These are phyloP conservation scores for Geophilus truncorum DNA, from an alignment of 2,888 invertebrate genomes.

Conservation along the genomic window DNA sequence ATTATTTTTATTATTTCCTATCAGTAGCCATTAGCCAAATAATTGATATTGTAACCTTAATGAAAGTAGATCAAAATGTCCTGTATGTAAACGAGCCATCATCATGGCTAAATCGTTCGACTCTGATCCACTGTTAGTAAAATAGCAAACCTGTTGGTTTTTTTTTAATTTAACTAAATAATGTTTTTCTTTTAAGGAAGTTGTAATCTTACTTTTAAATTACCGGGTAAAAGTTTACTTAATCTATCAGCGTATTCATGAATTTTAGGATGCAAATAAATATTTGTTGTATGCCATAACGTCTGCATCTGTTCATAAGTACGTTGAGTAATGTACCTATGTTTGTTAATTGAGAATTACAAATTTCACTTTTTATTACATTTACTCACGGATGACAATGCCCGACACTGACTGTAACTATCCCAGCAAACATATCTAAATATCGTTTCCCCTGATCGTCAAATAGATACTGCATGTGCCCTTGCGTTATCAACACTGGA, in stretches of 20 bases:
- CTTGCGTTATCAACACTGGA: slow-evolving; percentile 77
- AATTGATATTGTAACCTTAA: no score
- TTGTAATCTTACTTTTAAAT: slow-evolving; percentile 72
- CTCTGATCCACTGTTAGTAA: slow-evolving; percentile 95
- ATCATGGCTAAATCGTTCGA: slow-evolving; percentile 91
- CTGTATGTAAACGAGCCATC: slow-evolving; percentile 79
- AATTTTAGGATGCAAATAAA: slow-evolving; percentile 83
- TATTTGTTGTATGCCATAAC: slow-evolving; percentile 87
- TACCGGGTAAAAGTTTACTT: slow-evolving; percentile 71
- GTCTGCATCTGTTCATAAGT: slow-evolving; percentile 70
- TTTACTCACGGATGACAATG: slow-evolving; percentile 92
- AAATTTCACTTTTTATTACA: background rate
- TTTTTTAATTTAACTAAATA: slow-evolving; percentile 33
- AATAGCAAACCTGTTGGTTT: slow-evolving; percentile 70
- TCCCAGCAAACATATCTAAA: slow-evolving; percentile 92
- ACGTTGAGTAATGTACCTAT: slow-evolving; percentile 50
- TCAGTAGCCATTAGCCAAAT: background rate
- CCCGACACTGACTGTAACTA: slow-evolving; percentile 94
- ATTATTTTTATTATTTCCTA: background rate
- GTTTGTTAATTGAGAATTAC: background rate
- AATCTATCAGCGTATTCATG: slow-evolving; percentile 86
- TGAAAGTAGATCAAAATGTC: slow-evolving; percentile 75
- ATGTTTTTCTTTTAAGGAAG: no score
- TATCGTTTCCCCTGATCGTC: slow-evolving; percentile 81
- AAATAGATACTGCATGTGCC: slow-evolving; percentile 87